Base-by-base conservation (phyloP, 2,888 invertebrate genomes). In the Stomorhina lunata region DNA sequence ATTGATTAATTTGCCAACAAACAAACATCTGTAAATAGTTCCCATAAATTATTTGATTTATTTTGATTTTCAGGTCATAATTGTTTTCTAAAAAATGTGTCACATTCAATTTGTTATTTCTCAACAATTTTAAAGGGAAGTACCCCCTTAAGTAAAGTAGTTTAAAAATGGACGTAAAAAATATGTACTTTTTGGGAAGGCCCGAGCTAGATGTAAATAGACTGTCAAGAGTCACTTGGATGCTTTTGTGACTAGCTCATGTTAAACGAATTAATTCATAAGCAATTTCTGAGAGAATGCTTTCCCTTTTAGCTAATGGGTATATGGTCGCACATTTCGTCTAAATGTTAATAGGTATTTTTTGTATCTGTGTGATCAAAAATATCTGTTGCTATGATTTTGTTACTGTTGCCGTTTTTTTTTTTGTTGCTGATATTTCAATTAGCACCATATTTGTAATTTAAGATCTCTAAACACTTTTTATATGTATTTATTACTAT, bases 371-470 rank as follows among this genome's bases (percentile, higher is more conserved):
- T 22, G 32, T 45, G 0, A 17, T 7, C 29, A 45, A 20, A 29
- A 15, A 10, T 34, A 32, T 17, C 2, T 37, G 25, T 48, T 50
- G 59, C 61, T 29, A 50, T 77, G 59, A 77, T 79, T 63, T 66
- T 65, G 32, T 29, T 50, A 17, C 15, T 45, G 27, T 9, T 29
- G 25, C 25, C 37, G 6, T 40, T 7, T 10, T 12, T 37, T 20
- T 37, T 37, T 6, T 22, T 34, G 22, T 45, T 48, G n/a, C 27
- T 59, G 65, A 75, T 82, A 75, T 79, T 69, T 82, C 78, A 82
- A 82, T 82, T 82, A 82, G 65, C 82, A 82, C 82, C 75, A 75
- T 75, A 82, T 79, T 69, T 79, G 78, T 82, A 79, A 79, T 65
- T 75, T 65, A 79, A 82, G 78, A 82, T 82, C 65, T 75, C 75